phyloP scores from a whole-genome alignment of 2,113 vertebrate genomes.

The Rhipidura dahli region DNA sequence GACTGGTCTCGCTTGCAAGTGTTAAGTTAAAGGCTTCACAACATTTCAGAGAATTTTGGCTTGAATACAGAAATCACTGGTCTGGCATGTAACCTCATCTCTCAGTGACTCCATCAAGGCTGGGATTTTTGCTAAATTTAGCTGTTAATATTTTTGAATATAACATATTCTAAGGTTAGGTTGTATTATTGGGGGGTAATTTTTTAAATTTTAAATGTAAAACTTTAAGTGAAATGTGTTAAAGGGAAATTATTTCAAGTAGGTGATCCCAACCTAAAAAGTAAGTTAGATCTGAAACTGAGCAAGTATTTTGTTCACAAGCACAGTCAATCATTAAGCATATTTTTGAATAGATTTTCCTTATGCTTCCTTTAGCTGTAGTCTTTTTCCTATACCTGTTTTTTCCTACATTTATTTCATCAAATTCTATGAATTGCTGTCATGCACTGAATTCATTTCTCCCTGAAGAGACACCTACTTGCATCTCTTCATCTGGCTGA shows the following conservation, averaged over 20 bases:
- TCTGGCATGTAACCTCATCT: not conserved
- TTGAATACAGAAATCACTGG: not conserved
- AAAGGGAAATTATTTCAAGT: not conserved
- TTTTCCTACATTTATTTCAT: not conserved
- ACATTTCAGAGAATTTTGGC: not conserved
- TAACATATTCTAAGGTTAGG: not conserved
- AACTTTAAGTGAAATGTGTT: not conserved
- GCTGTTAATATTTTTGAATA: not conserved
- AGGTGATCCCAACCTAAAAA: not conserved
- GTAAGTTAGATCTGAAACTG: not conserved
- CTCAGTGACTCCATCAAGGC: not conserved
- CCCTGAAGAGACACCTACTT: not conserved
- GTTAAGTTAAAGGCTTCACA: not conserved
- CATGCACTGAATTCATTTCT: not conserved
- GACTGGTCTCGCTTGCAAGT: not conserved
- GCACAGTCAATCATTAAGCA: not conserved
- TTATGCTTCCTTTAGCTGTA: not conserved
- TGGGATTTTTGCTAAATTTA: not conserved
- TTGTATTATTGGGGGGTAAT: not conserved
- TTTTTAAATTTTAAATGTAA: not conserved
- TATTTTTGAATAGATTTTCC: not conserved
- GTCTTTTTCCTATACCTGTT: not conserved
- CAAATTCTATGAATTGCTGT: not conserved
- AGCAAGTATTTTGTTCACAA: not conserved
- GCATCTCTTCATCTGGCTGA: not conserved